Evolutionary conservation across 2,888 invertebrate genomes (phyloP).

Genomic region (Phortica okadai): DNA sequence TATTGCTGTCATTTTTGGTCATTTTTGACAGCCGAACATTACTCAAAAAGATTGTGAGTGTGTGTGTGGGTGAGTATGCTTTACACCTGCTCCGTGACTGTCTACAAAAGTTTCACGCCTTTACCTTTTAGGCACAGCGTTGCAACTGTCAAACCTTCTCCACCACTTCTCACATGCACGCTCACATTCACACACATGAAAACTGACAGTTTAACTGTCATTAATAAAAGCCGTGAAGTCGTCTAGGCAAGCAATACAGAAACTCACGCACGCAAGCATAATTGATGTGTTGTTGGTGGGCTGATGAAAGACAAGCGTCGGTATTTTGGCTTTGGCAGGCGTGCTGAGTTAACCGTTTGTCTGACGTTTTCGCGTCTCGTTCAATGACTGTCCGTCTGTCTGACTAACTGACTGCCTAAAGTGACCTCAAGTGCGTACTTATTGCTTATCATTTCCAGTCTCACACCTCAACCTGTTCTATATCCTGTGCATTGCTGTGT

Average conservation of each 20-base stretch:
- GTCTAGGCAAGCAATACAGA: constrained; percentile 34
- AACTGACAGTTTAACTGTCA: constrained; percentile 66
- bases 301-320: neutral
- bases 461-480: neutral
- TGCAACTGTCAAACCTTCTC: constrained; percentile 21
- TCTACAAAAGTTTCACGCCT: neutral
- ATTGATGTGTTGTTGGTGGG: constrained; percentile 58
- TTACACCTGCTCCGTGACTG: neutral
- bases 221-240: constrained; percentile 56
- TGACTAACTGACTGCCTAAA: neutral
- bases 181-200: neutral
- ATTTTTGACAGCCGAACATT: constrained; percentile 63
- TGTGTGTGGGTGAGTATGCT: constrained; percentile 19
- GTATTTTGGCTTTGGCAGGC: neutral
- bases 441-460: neutral
- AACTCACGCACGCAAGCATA: constrained; percentile 50
- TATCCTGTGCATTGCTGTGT: neutral
- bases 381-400: neutral
- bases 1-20: constrained; percentile 33
- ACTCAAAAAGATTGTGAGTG: constrained; percentile 51
- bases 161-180: constrained; percentile 11
- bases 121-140: neutral
- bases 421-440: constrained; percentile 30
- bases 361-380: neutral
- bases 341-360: neutral